Conservation (phyloP, 2,113 vertebrate genomes). For the Lampris incognitus region DNA sequence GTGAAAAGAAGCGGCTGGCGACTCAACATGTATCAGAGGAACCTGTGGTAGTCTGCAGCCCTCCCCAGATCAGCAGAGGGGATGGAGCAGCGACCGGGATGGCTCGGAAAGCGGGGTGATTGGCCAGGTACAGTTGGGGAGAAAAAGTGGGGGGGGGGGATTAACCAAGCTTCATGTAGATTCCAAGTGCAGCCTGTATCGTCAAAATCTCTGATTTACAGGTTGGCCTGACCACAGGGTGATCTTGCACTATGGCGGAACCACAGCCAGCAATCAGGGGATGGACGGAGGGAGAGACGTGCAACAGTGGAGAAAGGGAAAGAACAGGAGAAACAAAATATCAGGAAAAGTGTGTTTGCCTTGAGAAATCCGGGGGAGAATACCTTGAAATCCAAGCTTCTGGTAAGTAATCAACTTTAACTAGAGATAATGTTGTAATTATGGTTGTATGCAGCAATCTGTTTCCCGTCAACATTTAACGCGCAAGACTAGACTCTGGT, state of each 20-base stretch:
- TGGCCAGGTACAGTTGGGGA: too few relatives aligned
- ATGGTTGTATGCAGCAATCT: slow-evolving; percentile 36
- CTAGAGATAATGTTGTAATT: slow-evolving; percentile 67
- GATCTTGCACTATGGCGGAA: slow-evolving; percentile 22
- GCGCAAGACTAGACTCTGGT: slow-evolving; percentile 44
- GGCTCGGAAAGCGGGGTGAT: too few relatives aligned
- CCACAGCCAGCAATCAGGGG: slow-evolving; percentile 7
- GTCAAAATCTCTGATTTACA: slow-evolving; percentile 41
- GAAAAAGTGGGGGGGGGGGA: neutral
- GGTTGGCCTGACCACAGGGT: slow-evolving; percentile 8
- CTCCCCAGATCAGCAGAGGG: too few relatives aligned
- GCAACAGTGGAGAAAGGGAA: neutral
- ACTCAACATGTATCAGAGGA: too few relatives aligned
- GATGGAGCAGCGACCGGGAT: too few relatives aligned
- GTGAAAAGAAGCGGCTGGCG: too few relatives aligned
- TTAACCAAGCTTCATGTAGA: slow-evolving; percentile 24
- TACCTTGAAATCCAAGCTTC: slow-evolving; percentile 52
- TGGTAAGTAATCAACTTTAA: slow-evolving; percentile 74
- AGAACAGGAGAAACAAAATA: slow-evolving; percentile 9
- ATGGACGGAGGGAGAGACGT: neutral
- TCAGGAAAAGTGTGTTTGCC: slow-evolving; percentile 14
- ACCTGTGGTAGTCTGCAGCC: too few relatives aligned
- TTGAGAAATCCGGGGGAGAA: slow-evolving; percentile 21
- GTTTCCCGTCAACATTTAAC: slow-evolving; percentile 52
- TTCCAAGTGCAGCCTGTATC: neutral